Evolutionary conservation across 2,888 invertebrate genomes (phyloP).

Genomic region (Schrankia costaestrigalis): DNA sequence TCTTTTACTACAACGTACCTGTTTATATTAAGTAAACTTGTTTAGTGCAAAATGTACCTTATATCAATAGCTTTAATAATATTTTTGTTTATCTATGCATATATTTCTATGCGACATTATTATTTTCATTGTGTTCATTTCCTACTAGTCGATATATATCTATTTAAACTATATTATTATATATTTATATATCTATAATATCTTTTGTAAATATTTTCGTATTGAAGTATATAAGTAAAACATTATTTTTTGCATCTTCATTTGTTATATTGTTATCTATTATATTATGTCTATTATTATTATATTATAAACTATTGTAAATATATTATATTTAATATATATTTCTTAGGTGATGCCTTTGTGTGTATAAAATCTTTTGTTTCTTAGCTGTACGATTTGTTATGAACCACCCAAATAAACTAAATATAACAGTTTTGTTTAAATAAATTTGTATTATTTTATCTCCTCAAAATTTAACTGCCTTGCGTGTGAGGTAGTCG

Average conservation of each 20-base stretch:
- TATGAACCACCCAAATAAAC: slow-evolving; percentile 54
- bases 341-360: slow-evolving; percentile 42
- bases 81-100: neutral
- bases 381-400: slow-evolving; percentile 40
- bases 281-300: slow-evolving; percentile 21
- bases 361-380: slow-evolving; percentile 42
- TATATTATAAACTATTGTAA: slow-evolving; percentile 18
- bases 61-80: slow-evolving; percentile 58
- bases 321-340: slow-evolving; percentile 24
- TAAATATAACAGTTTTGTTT: slow-evolving; percentile 35
- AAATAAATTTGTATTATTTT: slow-evolving; percentile 20
- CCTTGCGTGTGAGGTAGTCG: too few relatives aligned
- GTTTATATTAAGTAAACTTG: slow-evolving; percentile 49
- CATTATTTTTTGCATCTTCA: slow-evolving; percentile 66
- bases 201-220: slow-evolving; percentile 75
- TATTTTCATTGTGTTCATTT: slow-evolving; percentile 46
- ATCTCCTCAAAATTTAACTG: too few relatives aligned
- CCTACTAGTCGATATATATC: slow-evolving; percentile 44
- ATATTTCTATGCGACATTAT: slow-evolving; percentile 10
- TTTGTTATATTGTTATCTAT: slow-evolving; percentile 28
- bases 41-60: slow-evolving; percentile 55
- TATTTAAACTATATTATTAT: slow-evolving; percentile 9
- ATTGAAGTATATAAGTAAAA: slow-evolving; percentile 64
- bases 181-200: slow-evolving; percentile 22
- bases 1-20: slow-evolving; percentile 56